Conservation (phyloP, 1,140 invertebrate genomes). For the Muscidifurax raptorellus region DNA sequence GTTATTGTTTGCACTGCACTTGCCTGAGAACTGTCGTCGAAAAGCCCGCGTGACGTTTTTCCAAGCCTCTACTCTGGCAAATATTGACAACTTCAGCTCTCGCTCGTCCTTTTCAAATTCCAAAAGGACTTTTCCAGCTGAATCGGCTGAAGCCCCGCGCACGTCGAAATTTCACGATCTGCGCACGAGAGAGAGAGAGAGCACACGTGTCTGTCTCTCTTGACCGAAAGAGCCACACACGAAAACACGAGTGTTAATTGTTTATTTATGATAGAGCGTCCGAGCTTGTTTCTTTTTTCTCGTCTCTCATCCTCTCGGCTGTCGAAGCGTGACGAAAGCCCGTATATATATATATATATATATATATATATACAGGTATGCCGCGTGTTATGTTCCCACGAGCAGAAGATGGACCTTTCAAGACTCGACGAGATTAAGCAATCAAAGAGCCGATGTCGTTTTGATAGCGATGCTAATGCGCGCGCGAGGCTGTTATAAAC, state of each 20-base stretch:
- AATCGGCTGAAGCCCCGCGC: neutral
- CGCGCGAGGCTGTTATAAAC: constrained; percentile 46
- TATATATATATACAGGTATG: too few relatives aligned
- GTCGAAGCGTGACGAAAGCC: constrained; percentile 33
- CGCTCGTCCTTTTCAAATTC: constrained; percentile 24
- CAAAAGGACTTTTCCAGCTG: constrained; percentile 2
- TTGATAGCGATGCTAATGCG: constrained; percentile 71
- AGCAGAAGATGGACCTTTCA: neutral
- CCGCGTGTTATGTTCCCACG: neutral
- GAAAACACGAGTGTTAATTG: constrained; percentile 38
- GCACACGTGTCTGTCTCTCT: too few relatives aligned
- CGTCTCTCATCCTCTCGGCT: neutral
- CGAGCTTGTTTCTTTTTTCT: neutral
- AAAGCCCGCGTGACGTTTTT: neutral
- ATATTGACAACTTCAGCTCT: constrained; percentile 26
- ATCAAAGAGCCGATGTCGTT: constrained; percentile 67
- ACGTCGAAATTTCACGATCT: neutral
- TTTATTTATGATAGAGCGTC: constrained; percentile 30
- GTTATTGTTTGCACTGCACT: constrained; percentile 35
- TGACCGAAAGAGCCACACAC: too few relatives aligned
- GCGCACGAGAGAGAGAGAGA: too few relatives aligned
- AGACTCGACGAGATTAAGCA: constrained; percentile 65
- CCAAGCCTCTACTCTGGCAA: neutral
- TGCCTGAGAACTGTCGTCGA: neutral
- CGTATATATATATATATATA: too few relatives aligned